A percentile compares a stretch with the other conserved stretches of the same genome.
Evolutionary conservation across 2,797 vertebrate genomes (phyloP).

Genomic region (Coluber constrictor): DNA sequence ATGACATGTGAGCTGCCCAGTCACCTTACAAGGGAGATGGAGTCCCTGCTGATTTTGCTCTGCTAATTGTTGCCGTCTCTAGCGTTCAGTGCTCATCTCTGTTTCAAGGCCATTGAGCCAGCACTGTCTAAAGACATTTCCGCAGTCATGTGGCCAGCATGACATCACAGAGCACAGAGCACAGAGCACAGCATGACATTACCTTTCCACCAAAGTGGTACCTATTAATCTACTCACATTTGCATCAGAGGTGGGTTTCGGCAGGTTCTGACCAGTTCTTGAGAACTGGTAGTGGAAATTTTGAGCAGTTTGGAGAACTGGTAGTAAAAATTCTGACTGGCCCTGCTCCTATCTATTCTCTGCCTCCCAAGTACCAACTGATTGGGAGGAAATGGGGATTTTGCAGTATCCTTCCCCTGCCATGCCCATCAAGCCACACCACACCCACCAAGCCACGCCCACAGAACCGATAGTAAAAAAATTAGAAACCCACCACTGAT

Average conservation of each 20-base stretch:
- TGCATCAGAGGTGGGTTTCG: background rate
- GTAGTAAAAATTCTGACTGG: no score
- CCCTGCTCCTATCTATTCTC: no score
- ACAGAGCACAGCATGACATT: background rate
- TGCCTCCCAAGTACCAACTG: no score
- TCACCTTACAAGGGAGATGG: background rate
- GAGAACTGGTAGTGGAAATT: no score
- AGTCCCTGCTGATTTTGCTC: background rate
- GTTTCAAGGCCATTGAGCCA: background rate
- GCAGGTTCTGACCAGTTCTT: no score
- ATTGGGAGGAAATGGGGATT: no score
- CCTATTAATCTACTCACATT: background rate
- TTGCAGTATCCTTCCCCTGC: no score
- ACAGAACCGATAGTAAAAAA: no score
- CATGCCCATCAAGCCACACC: no score
- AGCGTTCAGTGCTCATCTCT: background rate
- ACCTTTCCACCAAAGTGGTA: background rate
- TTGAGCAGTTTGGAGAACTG: no score
- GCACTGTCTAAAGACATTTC: background rate
- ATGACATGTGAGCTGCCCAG: background rate
- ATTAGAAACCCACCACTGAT: background rate
- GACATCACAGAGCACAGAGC: background rate
- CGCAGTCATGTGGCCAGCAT: background rate
- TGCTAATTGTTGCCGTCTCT: background rate
- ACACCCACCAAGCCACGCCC: no score